Evolutionary conservation across 30 jellyfish, hydroid and myxozoan genomes (phyloP).

Genomic region (Cassiopea xamachana): DNA sequence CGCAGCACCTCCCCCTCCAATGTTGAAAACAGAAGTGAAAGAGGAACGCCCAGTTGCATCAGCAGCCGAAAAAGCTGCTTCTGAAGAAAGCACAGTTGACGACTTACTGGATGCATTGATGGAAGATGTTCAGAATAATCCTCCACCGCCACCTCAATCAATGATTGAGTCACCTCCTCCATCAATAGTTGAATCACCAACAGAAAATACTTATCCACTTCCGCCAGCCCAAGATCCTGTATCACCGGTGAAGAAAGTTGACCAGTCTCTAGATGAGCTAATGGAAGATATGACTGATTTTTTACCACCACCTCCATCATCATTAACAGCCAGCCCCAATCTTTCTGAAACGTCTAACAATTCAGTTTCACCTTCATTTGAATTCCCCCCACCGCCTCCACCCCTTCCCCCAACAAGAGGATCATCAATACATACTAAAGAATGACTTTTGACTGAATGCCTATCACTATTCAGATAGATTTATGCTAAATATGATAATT

Average conservation of each 20-base stretch:
- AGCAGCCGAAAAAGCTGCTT: no score
- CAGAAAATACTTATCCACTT: conserved; percentile 30
- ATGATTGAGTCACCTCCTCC: conserved; percentile 15
- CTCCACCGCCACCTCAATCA: conserved; percentile 46
- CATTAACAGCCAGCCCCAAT: conserved; percentile 22
- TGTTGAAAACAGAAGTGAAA: conserved; percentile 1
- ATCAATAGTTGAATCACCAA: conserved; percentile 42
- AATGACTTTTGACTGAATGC: background rate
- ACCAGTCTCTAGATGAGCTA: conserved; percentile 9
- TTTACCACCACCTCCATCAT: conserved; percentile 57
- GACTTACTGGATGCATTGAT: background rate
- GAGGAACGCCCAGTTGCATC: background rate
- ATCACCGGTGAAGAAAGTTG: background rate
- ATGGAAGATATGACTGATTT: conserved; percentile 48
- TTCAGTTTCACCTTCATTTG: conserved; percentile 28
- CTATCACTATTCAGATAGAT: no score
- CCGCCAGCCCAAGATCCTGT: conserved; percentile 52
- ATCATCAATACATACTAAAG: conserved; percentile 16
- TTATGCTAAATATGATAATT: no score
- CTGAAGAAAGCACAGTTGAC: no score
- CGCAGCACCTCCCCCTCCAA: conserved; percentile 20
- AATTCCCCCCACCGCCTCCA: conserved; percentile 72
- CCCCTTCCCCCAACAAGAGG: conserved; percentile 57
- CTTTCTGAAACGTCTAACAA: conserved; percentile 4
- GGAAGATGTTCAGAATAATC: conserved; percentile 18